Percentiles rank a stretch among this genome's conserved stretches.
phyloP scores from a whole-genome alignment of 2,888 invertebrate genomes.

The Criorhina ranunculi region DNA sequence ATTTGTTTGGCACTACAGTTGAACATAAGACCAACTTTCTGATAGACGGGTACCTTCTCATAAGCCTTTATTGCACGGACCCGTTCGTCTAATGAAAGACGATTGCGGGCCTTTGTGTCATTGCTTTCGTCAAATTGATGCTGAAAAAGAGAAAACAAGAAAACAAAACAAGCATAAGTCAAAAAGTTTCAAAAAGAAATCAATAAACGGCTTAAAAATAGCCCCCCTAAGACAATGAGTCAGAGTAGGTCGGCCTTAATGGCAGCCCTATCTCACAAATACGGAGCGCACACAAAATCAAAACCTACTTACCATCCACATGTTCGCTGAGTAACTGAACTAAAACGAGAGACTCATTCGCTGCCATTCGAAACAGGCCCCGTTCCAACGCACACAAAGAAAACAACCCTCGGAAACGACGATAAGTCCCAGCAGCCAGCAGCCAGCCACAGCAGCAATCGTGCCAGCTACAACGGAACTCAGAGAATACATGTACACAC shows the following conservation, averaged over 20 bases:
- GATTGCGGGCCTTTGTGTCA: slow-evolving; percentile 60
- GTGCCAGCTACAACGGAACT: slow-evolving; percentile 45
- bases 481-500: slow-evolving; percentile 11
- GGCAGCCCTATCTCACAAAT: slow-evolving; percentile 23
- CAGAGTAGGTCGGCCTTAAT: slow-evolving; percentile 52
- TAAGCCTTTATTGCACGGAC: slow-evolving; percentile 62
- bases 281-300: slow-evolving; percentile 48
- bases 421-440: slow-evolving; percentile 61
- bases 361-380: slow-evolving; percentile 65
- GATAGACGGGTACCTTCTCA: slow-evolving; percentile 57
- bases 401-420: slow-evolving; percentile 61
- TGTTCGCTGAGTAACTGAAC: slow-evolving; percentile 72
- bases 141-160: slow-evolving; percentile 24
- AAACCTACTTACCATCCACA: slow-evolving; percentile 75
- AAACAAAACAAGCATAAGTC: not conserved
- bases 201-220: slow-evolving; percentile 45
- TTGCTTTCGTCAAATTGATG: slow-evolving; percentile 65
- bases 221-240: slow-evolving; percentile 37
- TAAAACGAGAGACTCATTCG: slow-evolving; percentile 60
- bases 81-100: slow-evolving; percentile 52
- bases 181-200: slow-evolving; percentile 33
- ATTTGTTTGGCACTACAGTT: slow-evolving; percentile 71
- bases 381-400: slow-evolving; percentile 65
- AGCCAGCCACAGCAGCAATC: slow-evolving; percentile 47
- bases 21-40: slow-evolving; percentile 59